A percentile compares a stretch with the other conserved stretches of the same genome.
phyloP scores from a whole-genome alignment of 2,888 invertebrate species.

The Coelinius sp. region DNA sequence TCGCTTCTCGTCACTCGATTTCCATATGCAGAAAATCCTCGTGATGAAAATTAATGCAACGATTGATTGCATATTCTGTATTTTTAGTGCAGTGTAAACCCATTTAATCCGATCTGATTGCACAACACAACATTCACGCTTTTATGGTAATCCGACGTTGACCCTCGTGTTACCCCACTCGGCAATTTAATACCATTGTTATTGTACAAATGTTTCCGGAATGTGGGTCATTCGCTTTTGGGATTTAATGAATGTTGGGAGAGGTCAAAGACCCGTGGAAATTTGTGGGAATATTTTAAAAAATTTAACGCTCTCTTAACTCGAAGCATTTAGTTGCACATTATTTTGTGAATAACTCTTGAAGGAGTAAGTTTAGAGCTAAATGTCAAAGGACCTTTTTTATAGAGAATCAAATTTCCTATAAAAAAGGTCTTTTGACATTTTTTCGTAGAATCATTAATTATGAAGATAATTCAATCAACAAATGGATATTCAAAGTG shows the following conservation, averaged over 20 bases:
- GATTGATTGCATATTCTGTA: background rate
- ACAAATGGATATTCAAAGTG: too few species aligned
- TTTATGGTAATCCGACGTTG: conserved; percentile 12
- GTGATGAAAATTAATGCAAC: background rate
- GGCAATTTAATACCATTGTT: conserved; percentile 7
- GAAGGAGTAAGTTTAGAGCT: too few species aligned
- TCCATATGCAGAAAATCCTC: background rate
- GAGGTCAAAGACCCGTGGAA: background rate
- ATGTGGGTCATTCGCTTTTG: conserved; percentile 15
- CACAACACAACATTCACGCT: conserved; percentile 2
- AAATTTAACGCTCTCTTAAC: too few species aligned
- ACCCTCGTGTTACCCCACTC: conserved; percentile 20
- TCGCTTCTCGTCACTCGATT: background rate
- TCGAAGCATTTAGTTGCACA: too few species aligned
- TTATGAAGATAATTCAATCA: too few species aligned
- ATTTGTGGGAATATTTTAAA: background rate
- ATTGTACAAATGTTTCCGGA: background rate
- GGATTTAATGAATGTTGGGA: background rate
- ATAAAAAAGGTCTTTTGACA: too few species aligned
- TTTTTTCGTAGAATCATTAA: too few species aligned
- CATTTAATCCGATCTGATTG: background rate
- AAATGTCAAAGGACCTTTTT: too few species aligned
- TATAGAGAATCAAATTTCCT: too few species aligned
- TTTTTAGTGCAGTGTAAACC: background rate
- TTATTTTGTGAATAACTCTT: too few species aligned